Evolutionary conservation across 2,888 invertebrate species (phyloP), one percentile per base, ranked within the genome.

Genomic region (Dicranocentrus wangi): DNA sequence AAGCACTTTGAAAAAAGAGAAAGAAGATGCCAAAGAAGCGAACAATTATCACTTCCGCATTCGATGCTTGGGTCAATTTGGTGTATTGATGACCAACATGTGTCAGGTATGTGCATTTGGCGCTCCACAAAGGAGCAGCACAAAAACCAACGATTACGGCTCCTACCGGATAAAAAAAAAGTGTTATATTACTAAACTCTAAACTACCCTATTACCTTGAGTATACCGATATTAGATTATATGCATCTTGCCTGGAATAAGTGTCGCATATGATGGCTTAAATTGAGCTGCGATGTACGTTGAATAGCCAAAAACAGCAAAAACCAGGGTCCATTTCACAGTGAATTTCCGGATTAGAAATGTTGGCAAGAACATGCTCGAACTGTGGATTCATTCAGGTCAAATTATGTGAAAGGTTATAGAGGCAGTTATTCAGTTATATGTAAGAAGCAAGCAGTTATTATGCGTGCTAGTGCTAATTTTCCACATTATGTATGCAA

Each of bases 21-120:
- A 99, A 99, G 93, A 99, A 99, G 92, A 98, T 95, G 58, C 99
- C 99, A 90, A 99, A 99, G 92, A 99, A 98, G 87, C 97, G 91
- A 78, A 97, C 97, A 87, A 99, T 96, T 87, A 97, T 95, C 21
- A 95, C 96, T 88, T 97, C 96, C 70, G 95, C 93, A 28, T 92
- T 28, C 7, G 25, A 10, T 88, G 95, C 94, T 87, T 94, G 94
- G 15, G 95, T 95, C 82, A 96, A 90, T 88, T 94, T 94, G 17
- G 98, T 95, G 90, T 96, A 96, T 86, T 94, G 93, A 83, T 95
- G 94, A 60, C 97, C 98, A 53, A 94, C 87, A 81, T 87, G 87
- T 15, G 98, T 98, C 83, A 99, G 91, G 89, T 99, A 99, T 1
- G 97, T 96, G 81, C 98, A 98, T 89, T 98, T 96, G n/a, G 98